Evolutionary conservation across 2,797 vertebrate genomes (phyloP).

Genomic region (Pogonophryne albipinna): DNA sequence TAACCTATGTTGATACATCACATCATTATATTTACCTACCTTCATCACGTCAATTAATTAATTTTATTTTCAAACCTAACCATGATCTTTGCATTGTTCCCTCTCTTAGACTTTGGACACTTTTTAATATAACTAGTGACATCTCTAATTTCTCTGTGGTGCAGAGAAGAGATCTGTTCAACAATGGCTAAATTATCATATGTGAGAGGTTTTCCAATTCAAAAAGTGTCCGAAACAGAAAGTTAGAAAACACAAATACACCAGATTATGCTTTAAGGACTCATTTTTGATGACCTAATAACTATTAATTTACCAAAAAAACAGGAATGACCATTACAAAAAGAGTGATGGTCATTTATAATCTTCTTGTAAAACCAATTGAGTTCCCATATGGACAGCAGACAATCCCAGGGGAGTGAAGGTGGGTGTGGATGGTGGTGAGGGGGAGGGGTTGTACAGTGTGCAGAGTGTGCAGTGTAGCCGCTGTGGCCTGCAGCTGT

Average conservation of each 20-base stretch:
- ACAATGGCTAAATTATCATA: not conserved
- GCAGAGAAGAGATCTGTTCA: not conserved
- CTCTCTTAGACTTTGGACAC: no score
- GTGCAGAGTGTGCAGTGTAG: slow-evolving; percentile 24
- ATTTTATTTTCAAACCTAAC: no score
- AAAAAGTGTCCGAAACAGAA: not conserved
- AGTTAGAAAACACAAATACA: not conserved
- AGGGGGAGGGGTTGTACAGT: not conserved
- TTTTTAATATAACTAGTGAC: no score
- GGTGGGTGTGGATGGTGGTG: slow-evolving; percentile 9
- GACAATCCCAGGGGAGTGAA: slow-evolving; percentile 9
- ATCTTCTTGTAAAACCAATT: slow-evolving; percentile 19
- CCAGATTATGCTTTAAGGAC: not conserved
- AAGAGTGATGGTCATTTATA: not conserved
- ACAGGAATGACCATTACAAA: not conserved
- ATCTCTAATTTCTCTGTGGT: no score
- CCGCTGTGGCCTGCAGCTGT: slow-evolving; percentile 50
- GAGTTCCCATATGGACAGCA: slow-evolving; percentile 24
- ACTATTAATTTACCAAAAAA: no score
- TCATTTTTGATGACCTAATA: not conserved
- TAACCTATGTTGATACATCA: no score
- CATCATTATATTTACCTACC: no score
- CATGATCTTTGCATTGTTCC: no score
- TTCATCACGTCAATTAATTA: no score
- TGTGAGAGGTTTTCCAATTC: slow-evolving; percentile 2